Base-by-base conservation (phyloP, 2,113 vertebrate genomes). In the Lichenostomus cassidix region DNA sequence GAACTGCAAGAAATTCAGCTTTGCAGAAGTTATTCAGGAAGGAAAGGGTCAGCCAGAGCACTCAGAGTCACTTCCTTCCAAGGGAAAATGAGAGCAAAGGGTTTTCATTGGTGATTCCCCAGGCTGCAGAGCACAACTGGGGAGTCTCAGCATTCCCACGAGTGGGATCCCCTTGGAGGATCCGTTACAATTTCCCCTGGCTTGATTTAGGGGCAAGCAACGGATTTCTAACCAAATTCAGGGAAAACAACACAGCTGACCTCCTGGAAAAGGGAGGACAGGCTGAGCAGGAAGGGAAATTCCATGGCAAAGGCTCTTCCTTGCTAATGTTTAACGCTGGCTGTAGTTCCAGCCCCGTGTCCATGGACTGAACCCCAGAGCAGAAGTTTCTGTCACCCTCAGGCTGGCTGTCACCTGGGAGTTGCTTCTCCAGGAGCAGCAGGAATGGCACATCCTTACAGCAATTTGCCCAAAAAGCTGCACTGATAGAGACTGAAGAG, bases 21-120 rank as follows among this genome's bases (percentile, higher is more conserved):
- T 82, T 68, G 29, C 64, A 46, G 44, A 42, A 46, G 89, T 79
- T 83, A 10, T 41, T 71, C 56, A 90, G 93, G 95, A 96, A 96
- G 94, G 93, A 89, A 96, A 65, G 53, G 92, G 71, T 27, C 37
- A 24, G 74, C 23, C 83, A 75, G 88, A 75, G 39, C 70, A 41
- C 60, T 52, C 60, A 42, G 68, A 27, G 56, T 80, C 29, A 2
- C 76, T 92, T 96, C 93, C 92, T 90, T 93, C 35, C 68, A 83
- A n/a, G 80, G 63, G 44, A 56, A 88, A 95, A 95, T 0, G 12
- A 75, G 94, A 80, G 87, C 82, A 92, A 49, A 94, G 64, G 80
- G 12, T n/a, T 76, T 31, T 41, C 44, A 2, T 0, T 5, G 55
- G 24, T 9, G 60, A 74, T 13, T 44, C 13, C 69, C 27, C 31